Evolutionary conservation across 2,797 vertebrate genomes (phyloP).

Genomic region (Epinephelus coioides): DNA sequence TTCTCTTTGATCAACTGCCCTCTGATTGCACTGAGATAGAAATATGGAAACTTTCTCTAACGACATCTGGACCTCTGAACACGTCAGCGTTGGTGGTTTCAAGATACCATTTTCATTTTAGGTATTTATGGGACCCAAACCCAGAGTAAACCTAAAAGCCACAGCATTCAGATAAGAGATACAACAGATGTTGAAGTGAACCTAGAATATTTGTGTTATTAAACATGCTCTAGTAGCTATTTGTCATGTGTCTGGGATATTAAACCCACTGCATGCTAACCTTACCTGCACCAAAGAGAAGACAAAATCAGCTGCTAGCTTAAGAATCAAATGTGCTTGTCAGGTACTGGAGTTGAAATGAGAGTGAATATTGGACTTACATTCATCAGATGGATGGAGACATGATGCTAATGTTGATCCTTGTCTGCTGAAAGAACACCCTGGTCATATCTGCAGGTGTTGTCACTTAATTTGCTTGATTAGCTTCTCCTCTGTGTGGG

Average conservation of each 20-base stretch:
- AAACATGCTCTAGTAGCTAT: not conserved
- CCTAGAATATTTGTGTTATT: conserved; percentile 1
- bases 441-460: not conserved
- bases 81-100: not conserved
- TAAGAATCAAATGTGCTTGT: not conserved
- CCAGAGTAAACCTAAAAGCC: conserved; percentile 1
- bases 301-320: not conserved
- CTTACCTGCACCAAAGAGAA: no score
- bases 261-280: not conserved
- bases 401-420: not conserved
- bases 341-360: not conserved
- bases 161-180: not conserved
- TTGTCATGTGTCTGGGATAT: conserved; percentile 5
- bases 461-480: not conserved
- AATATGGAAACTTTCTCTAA: not conserved
- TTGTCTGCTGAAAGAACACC: not conserved
- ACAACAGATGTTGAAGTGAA: not conserved
- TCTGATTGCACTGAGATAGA: not conserved
- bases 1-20: not conserved
- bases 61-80: not conserved
- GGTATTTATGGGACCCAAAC: not conserved
- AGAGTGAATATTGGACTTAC: not conserved
- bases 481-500: not conserved
- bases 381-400: not conserved
- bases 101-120: not conserved